These are phyloP conservation scores for Eurytemora carolleeae DNA, from an alignment of 1,140 invertebrate species.

Conservation along the genomic window DNA sequence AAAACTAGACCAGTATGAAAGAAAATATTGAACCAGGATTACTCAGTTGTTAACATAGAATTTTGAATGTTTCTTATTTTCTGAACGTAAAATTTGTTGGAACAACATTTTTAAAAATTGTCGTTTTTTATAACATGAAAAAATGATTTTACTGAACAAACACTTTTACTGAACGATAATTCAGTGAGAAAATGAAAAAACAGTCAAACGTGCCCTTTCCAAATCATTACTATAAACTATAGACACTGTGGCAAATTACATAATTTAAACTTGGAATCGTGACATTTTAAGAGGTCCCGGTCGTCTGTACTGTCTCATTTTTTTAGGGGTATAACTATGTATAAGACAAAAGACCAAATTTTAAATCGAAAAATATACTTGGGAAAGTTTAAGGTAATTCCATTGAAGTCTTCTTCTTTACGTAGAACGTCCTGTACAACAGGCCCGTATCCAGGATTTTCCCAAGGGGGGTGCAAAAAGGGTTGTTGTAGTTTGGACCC, in stretches of 20 bases:
- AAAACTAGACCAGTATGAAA: neutral
- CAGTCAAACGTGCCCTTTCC: conserved; percentile 20
- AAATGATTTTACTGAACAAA: conserved; percentile 25
- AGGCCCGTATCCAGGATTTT: too few species aligned
- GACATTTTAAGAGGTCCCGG: neutral
- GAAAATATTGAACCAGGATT: too few species aligned
- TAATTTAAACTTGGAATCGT: too few species aligned
- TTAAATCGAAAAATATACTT: too few species aligned
- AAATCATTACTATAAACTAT: conserved; percentile 20
- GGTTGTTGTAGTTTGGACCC: too few species aligned
- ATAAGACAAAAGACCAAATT: too few species aligned
- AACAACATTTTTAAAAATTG: conserved; percentile 9
- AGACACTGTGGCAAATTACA: neutral
- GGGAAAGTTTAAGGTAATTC: too few species aligned
- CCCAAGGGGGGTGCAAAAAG: too few species aligned
- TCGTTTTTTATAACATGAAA: conserved; percentile 17
- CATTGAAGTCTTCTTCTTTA: too few species aligned
- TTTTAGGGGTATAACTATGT: neutral
- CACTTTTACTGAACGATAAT: conserved; percentile 23
- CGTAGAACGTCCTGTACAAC: too few species aligned
- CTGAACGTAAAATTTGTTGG: conserved; percentile 19
- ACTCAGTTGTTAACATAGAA: conserved; percentile 22
- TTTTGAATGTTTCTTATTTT: conserved; percentile 17
- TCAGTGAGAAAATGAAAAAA: conserved; percentile 20
- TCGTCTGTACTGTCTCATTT: neutral